Conservation (phyloP, 1,140 invertebrate species). For the Rhizoglyphus robini region DNA sequence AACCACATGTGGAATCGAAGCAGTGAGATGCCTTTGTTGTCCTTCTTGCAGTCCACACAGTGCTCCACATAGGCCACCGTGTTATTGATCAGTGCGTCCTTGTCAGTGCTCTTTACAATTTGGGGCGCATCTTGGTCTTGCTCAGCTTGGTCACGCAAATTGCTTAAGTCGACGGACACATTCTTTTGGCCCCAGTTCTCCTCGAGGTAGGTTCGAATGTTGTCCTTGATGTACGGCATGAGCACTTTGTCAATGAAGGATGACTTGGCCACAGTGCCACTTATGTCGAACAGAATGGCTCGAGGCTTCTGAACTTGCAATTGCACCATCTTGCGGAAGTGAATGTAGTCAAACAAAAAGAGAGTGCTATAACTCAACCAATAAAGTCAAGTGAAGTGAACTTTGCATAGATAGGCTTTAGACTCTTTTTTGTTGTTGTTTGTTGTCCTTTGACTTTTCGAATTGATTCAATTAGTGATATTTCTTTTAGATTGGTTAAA, state of each 20-base stretch:
- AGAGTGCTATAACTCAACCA: no score
- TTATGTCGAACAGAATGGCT: not conserved
- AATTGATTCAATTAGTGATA: no score
- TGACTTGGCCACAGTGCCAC: not conserved
- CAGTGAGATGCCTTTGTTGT: not conserved
- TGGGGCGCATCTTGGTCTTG: not conserved
- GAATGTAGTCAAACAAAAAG: no score
- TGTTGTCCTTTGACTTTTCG: no score
- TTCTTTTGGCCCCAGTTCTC: not conserved
- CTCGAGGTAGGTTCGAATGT: not conserved
- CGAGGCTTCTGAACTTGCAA: not conserved
- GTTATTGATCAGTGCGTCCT: not conserved
- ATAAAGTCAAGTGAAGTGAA: no score
- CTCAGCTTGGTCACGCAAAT: not conserved
- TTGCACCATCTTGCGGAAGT: no score
- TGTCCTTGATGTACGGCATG: not conserved
- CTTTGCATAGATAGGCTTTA: no score
- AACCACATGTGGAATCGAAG: slow-evolving; percentile 21
- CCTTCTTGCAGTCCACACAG: not conserved
- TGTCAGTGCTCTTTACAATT: not conserved
- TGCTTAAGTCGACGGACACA: not conserved
- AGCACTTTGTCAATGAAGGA: not conserved
- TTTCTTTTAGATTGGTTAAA: no score
- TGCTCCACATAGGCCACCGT: not conserved
- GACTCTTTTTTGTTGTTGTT: no score